Percentiles rank a stretch among this genome's conserved stretches.
phyloP scores from a whole-genome alignment of 2,113 vertebrate genomes.

The Machaerirhynchus nigripectus region DNA sequence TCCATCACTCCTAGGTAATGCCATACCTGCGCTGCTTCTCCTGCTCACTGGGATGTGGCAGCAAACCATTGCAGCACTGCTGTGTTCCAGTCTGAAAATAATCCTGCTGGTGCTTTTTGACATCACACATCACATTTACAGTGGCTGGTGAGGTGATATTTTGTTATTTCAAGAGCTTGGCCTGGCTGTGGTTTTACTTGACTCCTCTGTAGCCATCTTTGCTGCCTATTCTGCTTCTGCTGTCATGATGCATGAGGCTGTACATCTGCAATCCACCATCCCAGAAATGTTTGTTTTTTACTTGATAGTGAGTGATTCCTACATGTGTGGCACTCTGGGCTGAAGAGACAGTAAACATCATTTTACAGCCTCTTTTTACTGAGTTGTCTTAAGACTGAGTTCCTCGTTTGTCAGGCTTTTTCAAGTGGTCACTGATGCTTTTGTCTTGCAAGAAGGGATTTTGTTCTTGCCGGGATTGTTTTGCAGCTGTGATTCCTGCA shows the following conservation, averaged over 20 bases:
- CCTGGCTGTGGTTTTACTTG: not conserved
- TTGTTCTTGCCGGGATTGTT: not conserved
- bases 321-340: not conserved
- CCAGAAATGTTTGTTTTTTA: not conserved
- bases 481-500: not conserved
- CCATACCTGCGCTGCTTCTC: not conserved
- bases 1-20: not conserved
- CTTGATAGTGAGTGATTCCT: not conserved
- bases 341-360: not conserved
- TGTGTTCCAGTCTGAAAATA: not conserved
- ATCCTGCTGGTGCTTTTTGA: not conserved
- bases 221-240: not conserved
- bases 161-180: not conserved
- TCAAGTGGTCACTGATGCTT: not conserved
- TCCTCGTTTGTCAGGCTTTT: not conserved
- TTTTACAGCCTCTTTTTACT: not conserved
- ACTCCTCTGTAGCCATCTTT: not conserved
- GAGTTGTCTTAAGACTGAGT: not conserved
- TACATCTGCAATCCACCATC: not conserved
- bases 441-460: not conserved
- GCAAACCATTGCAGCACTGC: not conserved
- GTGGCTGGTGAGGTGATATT: not conserved
- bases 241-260: not conserved
- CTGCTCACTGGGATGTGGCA: not conserved
- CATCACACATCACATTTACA: not conserved